Base-by-base conservation (phyloP, 2,888 invertebrate species). In the Anagyrus pseudococci region DNA sequence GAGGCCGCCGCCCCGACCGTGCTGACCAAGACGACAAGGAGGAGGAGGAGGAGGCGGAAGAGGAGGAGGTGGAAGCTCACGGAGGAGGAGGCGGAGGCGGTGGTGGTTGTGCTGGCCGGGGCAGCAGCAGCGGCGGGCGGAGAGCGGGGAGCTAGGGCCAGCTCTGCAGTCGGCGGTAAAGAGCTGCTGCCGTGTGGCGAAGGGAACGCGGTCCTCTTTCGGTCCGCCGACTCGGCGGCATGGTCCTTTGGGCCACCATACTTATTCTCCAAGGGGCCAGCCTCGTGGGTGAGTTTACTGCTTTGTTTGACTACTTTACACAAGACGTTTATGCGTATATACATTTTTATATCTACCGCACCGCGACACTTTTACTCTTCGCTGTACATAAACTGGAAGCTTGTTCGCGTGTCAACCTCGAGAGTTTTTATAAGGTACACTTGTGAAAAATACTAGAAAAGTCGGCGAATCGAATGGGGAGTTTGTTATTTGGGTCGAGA, bases 181-280 rank as follows among this genome's bases (percentile, higher is more conserved):
- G n/a, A n/a, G n/a, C n/a, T n/a, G n/a, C n/a, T n/a, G 68, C 69
- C 70, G 74, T 75, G 75, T 75, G 74, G 68, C 73, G 71, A 73
- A 75, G 73, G 70, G 74, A 72, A 69, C 74, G 75, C 78, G 78
- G 79, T 68, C 77, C 79, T 77, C 63, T 69, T 70, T 75, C 75
- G 77, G 82, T 81, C 82, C 83, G 82, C 82, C 82, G 82, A 81
- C 80, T 79, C 81, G 81, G 82, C 83, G 83, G 83, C 80, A 85
- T 85, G 85, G 84, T 84, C 82, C 82, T 85, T 83, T 84, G 84
- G 84, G 84, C 84, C 82, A 83, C 83, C 68, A 81, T 84, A 78
- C 79, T 85, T 80, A 81, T 85, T 82, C 83, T 86, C 75, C 83
- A 85, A 80, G 84, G 84, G 82, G 85, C 84, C 78, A 82, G 84